Percentiles rank a stretch among this genome's conserved stretches.
phyloP scores from a whole-genome alignment of 2,888 invertebrate genomes.

The Terebella lapidaria region DNA sequence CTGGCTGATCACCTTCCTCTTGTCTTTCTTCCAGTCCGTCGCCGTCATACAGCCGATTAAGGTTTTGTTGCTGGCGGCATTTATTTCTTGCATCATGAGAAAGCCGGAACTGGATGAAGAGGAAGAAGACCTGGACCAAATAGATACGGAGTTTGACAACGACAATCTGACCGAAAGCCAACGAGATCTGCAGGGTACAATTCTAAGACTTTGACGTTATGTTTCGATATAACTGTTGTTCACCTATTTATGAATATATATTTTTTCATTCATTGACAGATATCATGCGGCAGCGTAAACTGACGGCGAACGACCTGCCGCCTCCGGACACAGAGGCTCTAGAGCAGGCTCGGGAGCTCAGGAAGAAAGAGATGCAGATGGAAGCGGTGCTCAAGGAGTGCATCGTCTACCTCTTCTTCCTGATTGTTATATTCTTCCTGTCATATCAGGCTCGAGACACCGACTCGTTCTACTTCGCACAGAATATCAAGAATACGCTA shows the following conservation, averaged over 20 bases:
- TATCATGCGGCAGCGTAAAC: slow-evolving; percentile 36
- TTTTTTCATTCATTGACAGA: slow-evolving; percentile 32
- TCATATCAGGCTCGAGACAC: slow-evolving; percentile 50
- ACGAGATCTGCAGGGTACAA: slow-evolving; percentile 19
- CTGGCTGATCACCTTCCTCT: slow-evolving; percentile 49
- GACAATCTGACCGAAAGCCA: slow-evolving; percentile 12
- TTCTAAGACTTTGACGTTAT: too few relatives aligned
- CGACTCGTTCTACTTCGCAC: slow-evolving; percentile 35
- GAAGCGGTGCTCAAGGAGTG: slow-evolving; percentile 43
- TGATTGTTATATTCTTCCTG: slow-evolving; percentile 49
- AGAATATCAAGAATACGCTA: slow-evolving; percentile 40
- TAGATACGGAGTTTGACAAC: slow-evolving; percentile 8
- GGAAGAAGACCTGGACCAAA: slow-evolving; percentile 38
- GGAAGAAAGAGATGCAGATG: slow-evolving; percentile 49
- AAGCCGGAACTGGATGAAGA: slow-evolving; percentile 49
- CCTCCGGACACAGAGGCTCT: slow-evolving; percentile 43
- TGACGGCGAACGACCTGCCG: slow-evolving; percentile 35
- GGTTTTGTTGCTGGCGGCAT: slow-evolving; percentile 48
- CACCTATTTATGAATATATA: too few relatives aligned
- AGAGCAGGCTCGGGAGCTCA: slow-evolving; percentile 33
- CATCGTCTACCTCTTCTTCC: slow-evolving; percentile 44
- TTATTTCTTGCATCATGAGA: slow-evolving; percentile 48
- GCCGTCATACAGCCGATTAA: slow-evolving; percentile 51
- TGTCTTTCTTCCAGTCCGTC: slow-evolving; percentile 53
- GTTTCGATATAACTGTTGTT: too few relatives aligned